Evolutionary conservation across 2,113 vertebrate species (phyloP).

Genomic region (Lynx canadensis): DNA sequence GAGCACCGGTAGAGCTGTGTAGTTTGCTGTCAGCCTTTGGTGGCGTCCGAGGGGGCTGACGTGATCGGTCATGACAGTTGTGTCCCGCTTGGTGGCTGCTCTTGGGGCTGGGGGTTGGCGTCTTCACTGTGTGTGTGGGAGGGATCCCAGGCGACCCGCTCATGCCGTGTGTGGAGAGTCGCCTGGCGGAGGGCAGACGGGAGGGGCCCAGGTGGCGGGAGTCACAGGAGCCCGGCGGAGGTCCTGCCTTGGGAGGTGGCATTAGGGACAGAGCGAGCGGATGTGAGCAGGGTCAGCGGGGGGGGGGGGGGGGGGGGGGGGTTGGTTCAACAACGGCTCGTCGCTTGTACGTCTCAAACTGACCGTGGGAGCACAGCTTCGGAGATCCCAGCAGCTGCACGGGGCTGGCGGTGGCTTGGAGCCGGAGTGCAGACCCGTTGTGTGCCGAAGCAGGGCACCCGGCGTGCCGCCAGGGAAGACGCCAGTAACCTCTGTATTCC

Average conservation of each 20-base stretch:
- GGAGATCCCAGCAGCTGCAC: not conserved
- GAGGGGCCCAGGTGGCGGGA: not conserved
- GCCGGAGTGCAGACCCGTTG: accelerated
- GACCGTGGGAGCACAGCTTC: not conserved
- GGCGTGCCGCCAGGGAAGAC: too few species aligned
- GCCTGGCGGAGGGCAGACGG: too few species aligned
- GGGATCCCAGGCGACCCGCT: not conserved
- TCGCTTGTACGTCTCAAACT: not conserved
- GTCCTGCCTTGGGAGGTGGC: not conserved
- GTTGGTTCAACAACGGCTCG: not conserved
- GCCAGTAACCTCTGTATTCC: too few species aligned
- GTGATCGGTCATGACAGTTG: not conserved
- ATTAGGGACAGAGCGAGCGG: not conserved
- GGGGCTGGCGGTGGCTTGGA: not conserved
- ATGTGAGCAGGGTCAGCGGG: not conserved
- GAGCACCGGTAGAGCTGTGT: accelerated
- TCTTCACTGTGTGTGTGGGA: not conserved
- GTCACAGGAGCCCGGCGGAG: not conserved
- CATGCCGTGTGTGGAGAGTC: not conserved
- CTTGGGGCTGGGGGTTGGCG: not conserved
- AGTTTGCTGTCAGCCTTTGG: too few species aligned
- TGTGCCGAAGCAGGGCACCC: not conserved
- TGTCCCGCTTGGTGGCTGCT: not conserved
- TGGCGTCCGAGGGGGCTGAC: not conserved
- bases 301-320: accelerated